phyloP scores from a whole-genome alignment of 2,113 vertebrate species.

The Sinocyclocheilus grahami region DNA sequence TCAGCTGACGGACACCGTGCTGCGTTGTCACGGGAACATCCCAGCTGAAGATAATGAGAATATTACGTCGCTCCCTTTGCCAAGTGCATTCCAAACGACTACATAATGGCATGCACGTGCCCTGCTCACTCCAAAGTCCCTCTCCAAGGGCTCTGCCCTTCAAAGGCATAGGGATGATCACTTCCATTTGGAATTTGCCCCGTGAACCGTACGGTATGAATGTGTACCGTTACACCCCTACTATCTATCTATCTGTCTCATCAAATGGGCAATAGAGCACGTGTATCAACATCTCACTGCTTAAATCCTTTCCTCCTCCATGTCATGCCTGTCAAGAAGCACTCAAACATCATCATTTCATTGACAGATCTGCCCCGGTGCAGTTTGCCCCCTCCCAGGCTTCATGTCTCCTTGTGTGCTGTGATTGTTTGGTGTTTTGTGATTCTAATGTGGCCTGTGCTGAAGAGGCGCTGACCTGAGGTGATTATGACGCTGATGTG shows the following conservation, averaged over 20 bases:
- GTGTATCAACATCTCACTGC: conserved; percentile 45
- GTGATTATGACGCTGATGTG: conserved; percentile 74
- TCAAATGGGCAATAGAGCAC: conserved; percentile 76
- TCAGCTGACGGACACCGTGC: no score
- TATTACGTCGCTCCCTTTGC: no score
- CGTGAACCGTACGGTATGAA: no score
- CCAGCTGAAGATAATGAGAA: no score
- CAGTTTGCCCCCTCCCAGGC: neutral
- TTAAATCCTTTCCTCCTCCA: conserved; percentile 68
- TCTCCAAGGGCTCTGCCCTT: no score
- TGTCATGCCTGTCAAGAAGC: conserved; percentile 52
- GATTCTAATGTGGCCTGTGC: conserved; percentile 75
- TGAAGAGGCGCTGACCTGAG: conserved; percentile 71
- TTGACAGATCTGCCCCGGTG: neutral
- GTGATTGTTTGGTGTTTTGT: conserved; percentile 13
- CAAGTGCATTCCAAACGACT: no score
- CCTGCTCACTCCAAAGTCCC: no score
- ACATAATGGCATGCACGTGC: no score
- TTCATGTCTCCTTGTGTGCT: neutral
- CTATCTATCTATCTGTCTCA: conserved; percentile 37
- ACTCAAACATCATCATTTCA: conserved; percentile 29
- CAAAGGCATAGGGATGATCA: no score
- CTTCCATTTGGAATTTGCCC: no score
- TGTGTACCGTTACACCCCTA: no score
- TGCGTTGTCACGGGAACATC: no score